A percentile compares a stretch with the other conserved stretches of the same genome.
Evolutionary conservation across 2,113 vertebrate genomes (phyloP).

Genomic region (Okapia johnstoni): DNA sequence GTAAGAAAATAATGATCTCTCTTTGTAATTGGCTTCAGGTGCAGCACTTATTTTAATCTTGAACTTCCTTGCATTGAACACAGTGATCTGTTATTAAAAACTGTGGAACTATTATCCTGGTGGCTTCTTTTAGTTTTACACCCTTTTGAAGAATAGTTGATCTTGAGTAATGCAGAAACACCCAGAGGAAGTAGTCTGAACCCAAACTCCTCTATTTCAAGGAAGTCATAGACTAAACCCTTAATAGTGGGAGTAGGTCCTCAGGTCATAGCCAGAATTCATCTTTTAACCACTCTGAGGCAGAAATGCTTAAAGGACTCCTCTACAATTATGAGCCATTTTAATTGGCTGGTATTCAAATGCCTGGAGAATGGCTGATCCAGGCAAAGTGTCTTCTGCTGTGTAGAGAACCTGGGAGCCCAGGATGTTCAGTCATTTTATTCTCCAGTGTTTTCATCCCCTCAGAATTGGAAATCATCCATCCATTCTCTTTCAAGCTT

Average conservation of each 20-base stretch:
- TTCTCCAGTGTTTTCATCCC: not conserved
- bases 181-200: conserved; percentile 4
- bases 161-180: conserved; percentile 25
- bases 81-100: not conserved
- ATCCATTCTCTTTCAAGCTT: not conserved
- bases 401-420: not conserved
- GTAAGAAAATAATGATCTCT: conserved; percentile 47
- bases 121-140: conserved; percentile 26
- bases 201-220: conserved; percentile 18
- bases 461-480: not conserved
- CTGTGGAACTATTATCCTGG: not conserved
- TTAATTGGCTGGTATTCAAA: not conserved
- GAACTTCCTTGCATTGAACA: conserved; percentile 39
- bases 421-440: not conserved
- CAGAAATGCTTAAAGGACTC: not conserved
- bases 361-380: not conserved
- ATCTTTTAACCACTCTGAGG: not conserved
- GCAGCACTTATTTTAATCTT: conserved; percentile 63
- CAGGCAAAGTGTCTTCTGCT: not conserved
- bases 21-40: conserved; percentile 66
- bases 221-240: not conserved
- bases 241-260: not conserved
- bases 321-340: not conserved
- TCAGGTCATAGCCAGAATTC: not conserved
- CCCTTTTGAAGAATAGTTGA: conserved; percentile 21